These are phyloP conservation scores for Poeciliopsis paucimaculata DNA, from an alignment of 2,797 vertebrate species.

Conservation along the genomic window DNA sequence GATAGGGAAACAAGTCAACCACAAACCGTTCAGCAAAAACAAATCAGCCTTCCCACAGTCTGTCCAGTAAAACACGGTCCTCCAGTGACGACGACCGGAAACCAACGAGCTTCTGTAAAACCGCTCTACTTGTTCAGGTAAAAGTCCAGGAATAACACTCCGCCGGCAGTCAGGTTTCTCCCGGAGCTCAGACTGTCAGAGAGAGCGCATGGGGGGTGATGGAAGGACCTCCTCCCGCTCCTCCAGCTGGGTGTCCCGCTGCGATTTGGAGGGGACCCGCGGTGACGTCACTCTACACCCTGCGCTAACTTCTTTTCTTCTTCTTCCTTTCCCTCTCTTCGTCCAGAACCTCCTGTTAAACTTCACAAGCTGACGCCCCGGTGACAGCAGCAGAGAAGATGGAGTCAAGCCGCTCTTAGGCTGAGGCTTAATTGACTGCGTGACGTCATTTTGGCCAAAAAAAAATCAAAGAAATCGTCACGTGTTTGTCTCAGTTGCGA, in stretches of 20 bases:
- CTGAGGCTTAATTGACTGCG: not conserved
- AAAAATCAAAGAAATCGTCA: not conserved
- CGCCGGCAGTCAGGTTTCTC: slow-evolving; percentile 49
- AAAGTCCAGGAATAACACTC: slow-evolving; percentile 52
- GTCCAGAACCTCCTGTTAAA: not conserved
- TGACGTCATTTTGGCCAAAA: not conserved
- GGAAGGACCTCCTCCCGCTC: slow-evolving; percentile 69
- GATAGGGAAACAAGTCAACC: slow-evolving; percentile 15
- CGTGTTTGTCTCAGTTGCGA: not conserved
- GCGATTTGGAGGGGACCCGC: slow-evolving; percentile 35
- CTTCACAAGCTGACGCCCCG: not conserved
- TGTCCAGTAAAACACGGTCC: slow-evolving; percentile 1
- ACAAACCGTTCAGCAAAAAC: slow-evolving; percentile 58
- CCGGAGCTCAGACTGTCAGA: slow-evolving; percentile 62
- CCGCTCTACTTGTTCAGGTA: slow-evolving; percentile 25
- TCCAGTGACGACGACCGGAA: not conserved
- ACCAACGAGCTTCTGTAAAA: not conserved
- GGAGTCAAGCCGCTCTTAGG: not conserved
- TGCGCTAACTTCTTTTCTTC: not conserved
- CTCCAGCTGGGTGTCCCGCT: slow-evolving; percentile 70
- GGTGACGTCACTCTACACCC: slow-evolving; percentile 58
- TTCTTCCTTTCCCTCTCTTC: not conserved
- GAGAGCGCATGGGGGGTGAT: slow-evolving; percentile 65
- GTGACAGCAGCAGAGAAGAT: not conserved
- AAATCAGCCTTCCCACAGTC: slow-evolving; percentile 16